phyloP scores from a whole-genome alignment of 2,113 vertebrate genomes.

The Antidorcas marsupialis region DNA sequence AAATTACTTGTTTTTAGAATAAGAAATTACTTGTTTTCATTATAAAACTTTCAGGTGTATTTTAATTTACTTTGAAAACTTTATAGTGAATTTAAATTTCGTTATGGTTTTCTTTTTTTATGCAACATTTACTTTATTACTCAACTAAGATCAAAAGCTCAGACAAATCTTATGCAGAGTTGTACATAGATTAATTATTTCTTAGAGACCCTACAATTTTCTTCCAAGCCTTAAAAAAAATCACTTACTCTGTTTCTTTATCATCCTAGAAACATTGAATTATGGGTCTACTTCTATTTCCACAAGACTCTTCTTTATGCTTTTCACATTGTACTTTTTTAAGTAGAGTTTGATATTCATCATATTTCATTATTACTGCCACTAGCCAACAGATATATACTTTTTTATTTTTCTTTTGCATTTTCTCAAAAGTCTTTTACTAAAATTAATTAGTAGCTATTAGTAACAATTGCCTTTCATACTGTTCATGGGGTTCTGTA shows the following conservation, averaged over 20 bases:
- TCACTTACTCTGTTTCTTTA: neutral
- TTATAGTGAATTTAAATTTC: neutral
- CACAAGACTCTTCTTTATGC: neutral
- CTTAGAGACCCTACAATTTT: neutral
- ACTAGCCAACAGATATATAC: neutral
- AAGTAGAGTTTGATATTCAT: neutral
- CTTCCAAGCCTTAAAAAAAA: neutral
- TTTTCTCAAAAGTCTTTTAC: neutral
- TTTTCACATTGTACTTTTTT: neutral
- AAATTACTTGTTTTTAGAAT: neutral
- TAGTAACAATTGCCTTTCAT: neutral
- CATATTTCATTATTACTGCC: neutral
- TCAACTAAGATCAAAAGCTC: neutral
- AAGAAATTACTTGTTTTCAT: neutral
- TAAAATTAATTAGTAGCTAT: neutral
- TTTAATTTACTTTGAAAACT: neutral
- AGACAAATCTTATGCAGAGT: neutral
- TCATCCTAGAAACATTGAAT: neutral
- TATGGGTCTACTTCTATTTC: neutral
- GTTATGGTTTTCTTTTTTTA: neutral
- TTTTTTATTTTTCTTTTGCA: neutral
- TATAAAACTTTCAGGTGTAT: neutral
- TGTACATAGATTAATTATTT: neutral
- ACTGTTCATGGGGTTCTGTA: too few species aligned
- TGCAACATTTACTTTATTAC: neutral